A percentile compares a stretch with the other conserved stretches of the same genome.
Evolutionary conservation across 2,113 vertebrate species (phyloP).

Genomic region (Mola mola): DNA sequence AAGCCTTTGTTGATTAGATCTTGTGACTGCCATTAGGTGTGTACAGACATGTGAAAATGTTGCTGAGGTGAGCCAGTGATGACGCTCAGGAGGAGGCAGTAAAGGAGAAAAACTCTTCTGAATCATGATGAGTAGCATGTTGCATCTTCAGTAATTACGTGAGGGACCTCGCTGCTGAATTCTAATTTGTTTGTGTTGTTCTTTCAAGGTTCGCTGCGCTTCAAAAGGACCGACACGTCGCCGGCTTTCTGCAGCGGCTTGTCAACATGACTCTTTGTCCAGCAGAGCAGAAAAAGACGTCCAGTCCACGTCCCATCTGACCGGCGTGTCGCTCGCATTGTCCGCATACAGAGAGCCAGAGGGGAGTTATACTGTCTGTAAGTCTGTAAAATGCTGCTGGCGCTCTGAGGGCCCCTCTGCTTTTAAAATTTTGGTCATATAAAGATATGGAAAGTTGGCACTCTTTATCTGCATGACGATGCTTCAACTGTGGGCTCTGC

Average conservation of each 20-base stretch:
- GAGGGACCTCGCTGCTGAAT: conserved; percentile 45
- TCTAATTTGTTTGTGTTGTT: conserved; percentile 70
- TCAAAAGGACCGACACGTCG: conserved; percentile 63
- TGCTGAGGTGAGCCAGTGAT: conserved; percentile 16
- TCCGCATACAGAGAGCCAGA: conserved; percentile 34
- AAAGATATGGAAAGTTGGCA: background rate
- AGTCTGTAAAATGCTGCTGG: background rate
- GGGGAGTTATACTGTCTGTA: conserved; percentile 37
- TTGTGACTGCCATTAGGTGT: conserved; percentile 1
- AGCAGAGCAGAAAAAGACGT: conserved; percentile 67
- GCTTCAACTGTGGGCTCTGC: background rate
- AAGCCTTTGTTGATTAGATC: conserved; percentile 10
- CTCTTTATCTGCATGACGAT: background rate
- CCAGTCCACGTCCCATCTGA: conserved; percentile 56
- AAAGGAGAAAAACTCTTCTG: conserved; percentile 20
- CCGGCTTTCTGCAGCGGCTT: conserved; percentile 57
- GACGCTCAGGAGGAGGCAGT: conserved; percentile 5
- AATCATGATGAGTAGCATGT: conserved; percentile 52
- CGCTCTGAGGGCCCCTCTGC: conserved; percentile 8
- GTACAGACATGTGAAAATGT: background rate
- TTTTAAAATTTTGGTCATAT: conserved; percentile 14
- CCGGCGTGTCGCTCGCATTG: conserved; percentile 38
- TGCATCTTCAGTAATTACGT: conserved; percentile 46
- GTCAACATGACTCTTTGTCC: conserved; percentile 67
- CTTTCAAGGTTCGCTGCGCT: conserved; percentile 69